Evolutionary conservation across 2,113 vertebrate species (phyloP), one percentile per base, ranked within the genome.

Genomic region (Oenanthe melanoleuca): DNA sequence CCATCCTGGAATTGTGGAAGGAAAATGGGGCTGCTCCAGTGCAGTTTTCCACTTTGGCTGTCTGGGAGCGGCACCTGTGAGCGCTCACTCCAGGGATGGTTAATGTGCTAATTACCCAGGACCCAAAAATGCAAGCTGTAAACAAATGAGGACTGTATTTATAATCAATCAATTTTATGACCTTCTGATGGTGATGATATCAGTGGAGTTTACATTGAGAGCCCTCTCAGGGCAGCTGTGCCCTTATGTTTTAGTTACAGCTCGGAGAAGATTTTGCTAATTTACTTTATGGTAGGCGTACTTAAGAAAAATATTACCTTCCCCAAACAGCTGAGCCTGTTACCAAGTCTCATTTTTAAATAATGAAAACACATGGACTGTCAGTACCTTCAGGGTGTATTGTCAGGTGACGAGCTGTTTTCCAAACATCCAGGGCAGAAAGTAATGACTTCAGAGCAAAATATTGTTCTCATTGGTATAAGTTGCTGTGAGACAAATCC

Each of bases 151-250:
- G 98, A 97, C 98, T 98, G 98, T 99, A 99, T 99, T 99, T 99
- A 99, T 99, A 99, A 99, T 99, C 99, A 98, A 98, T 99, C 99
- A 99, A 98, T 98, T 99, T 99, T 99, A 99, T 99, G 98, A 99
- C 98, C 98, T 98, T 98, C 98, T 98, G 98, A 99, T 99, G 99
- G 99, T 97, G 99, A 98, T 99, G 99, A 99, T 99, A 99, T 99
- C 98, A 98, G 98, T 95, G 95, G 97, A 98, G 99, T 99, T 99
- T 99, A 99, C 98, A 98, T 98, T 97, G 98, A 96, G 97, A 98
- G 98, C 98, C 98, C 98, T 98, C 95, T 86, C 96, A 96, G 97
- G 98, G 98, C 99, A 99, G 99, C 99, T 99, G 99, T 97, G 97
- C 96, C 97, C 98, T 99, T 88, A 91, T 98, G 98, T 97, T 97